These are phyloP conservation scores for Drosophila picticornis DNA, from an alignment of 2,888 invertebrate species.

Conservation along the genomic window DNA sequence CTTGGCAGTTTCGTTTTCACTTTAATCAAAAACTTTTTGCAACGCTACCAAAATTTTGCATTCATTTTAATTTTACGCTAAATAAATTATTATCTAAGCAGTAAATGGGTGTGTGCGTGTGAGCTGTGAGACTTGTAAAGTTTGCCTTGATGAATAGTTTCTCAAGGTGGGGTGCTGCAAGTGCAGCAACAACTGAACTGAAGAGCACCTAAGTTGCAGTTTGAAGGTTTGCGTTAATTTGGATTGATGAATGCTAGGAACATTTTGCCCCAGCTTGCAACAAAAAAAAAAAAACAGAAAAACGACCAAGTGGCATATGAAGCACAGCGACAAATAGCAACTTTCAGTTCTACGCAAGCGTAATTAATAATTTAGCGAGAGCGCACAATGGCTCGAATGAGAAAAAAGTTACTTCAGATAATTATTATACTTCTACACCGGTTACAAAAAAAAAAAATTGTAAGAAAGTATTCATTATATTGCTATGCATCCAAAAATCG, in stretches of 20 bases:
- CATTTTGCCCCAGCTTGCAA: conserved; percentile 9
- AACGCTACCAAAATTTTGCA: conserved; percentile 71
- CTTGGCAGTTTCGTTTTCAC: conserved; percentile 77
- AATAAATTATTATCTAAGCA: conserved; percentile 77
- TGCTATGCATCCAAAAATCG: rapidly evolving
- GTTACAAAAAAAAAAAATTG: background rate
- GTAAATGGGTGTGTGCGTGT: conserved; percentile 14
- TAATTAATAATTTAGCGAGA: conserved; percentile 45
- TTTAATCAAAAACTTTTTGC: conserved; percentile 77
- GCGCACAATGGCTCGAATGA: background rate
- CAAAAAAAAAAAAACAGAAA: background rate
- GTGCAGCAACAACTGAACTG: conserved; percentile 4
- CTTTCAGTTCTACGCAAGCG: conserved; percentile 15
- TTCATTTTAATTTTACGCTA: conserved; percentile 79
- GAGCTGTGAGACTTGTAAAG: conserved; percentile 18
- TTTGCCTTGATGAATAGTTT: conserved; percentile 37
- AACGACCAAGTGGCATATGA: conserved; percentile 18
- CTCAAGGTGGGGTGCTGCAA: conserved; percentile 1
- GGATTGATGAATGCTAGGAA: conserved; percentile 48
- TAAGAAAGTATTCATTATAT: no score
- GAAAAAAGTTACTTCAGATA: background rate
- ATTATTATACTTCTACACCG: background rate
- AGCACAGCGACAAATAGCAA: conserved; percentile 31
- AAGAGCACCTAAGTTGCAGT: conserved; percentile 28
- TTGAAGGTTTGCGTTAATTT: conserved; percentile 38